Base-by-base conservation (phyloP, 2,888 invertebrate species). In the Pyrrhosoma nymphula region DNA sequence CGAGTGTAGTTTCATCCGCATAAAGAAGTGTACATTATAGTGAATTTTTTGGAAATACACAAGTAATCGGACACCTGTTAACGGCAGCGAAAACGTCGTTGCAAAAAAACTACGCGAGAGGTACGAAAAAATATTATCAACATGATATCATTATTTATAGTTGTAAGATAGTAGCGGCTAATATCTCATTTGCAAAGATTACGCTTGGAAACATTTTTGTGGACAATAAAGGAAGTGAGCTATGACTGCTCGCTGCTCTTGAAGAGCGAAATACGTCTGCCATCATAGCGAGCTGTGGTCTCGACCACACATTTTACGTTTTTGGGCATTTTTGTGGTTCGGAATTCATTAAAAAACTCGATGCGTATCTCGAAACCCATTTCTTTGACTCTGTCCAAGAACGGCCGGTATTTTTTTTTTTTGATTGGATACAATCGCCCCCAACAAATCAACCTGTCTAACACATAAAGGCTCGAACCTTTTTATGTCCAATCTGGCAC, bases 281-380 rank as follows among this genome's bases (percentile, higher is more conserved):
- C 26, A n/a, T 10, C 23, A 1, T 3, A 4, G 26, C 18, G 69
- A 69, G 69, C 69, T 60, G 60, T 20, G 60, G 20, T 60, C 60
- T 20, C 20, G 69, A 26, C 69, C 69, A 69, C 69, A 23, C 26
- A 26, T 26, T 20, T 20, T 23, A n/a, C 69, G 26, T 69, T 69
- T 69, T 69, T 69, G 69, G 69, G 69, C 69, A 69, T 26, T 69
- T 60, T 69, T 69, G 69, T 26, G 69, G 69, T 69, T 69, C 69
- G 26, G 3, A 69, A 69, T 26, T 12, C 69, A 26, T 16, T 69
- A 26, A 69, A 69, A 26, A 69, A 23, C 69, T 69, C 26, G 12
- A 23, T 69, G 69, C 69, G 23, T 69, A 23, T 26, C 26, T 26
- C 69, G n/a, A 69, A 69, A 26, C 69, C 26, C 26, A n/a, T 69